Evolutionary conservation across 2,797 vertebrate species (phyloP).

Genomic region (Cossypha niveicapilla): DNA sequence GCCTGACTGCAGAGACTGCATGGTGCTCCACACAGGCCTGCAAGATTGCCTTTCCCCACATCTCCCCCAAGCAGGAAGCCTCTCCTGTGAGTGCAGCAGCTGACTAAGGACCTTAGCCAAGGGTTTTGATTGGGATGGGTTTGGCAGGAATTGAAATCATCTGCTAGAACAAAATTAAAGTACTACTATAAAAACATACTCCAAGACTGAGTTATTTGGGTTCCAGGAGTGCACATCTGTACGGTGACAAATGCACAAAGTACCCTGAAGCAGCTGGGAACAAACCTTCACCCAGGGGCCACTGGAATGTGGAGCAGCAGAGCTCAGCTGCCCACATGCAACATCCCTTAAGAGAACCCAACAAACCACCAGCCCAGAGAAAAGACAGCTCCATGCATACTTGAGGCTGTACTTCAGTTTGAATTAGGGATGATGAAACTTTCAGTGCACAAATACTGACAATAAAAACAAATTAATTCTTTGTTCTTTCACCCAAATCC

Average conservation of each 20-base stretch:
- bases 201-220: background rate
- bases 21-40: background rate
- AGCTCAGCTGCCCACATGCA: background rate
- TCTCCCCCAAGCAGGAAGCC: background rate
- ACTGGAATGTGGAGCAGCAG: accelerated
- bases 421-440: background rate
- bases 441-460: background rate
- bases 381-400: background rate
- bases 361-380: background rate
- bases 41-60: background rate
- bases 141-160: conserved; percentile 26
- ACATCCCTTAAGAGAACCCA: background rate
- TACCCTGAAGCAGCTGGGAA: background rate
- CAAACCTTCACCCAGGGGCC: background rate
- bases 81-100: background rate
- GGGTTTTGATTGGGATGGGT: background rate
- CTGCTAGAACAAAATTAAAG: background rate
- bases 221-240: background rate
- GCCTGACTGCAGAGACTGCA: background rate
- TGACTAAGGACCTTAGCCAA: background rate
- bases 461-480: background rate
- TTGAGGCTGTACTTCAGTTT: background rate
- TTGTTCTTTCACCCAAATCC: background rate
- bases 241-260: background rate
- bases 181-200: background rate